Evolutionary conservation across 2,888 invertebrate species (phyloP), one percentile per base, ranked within the genome.

Genomic region (Dione juno): DNA sequence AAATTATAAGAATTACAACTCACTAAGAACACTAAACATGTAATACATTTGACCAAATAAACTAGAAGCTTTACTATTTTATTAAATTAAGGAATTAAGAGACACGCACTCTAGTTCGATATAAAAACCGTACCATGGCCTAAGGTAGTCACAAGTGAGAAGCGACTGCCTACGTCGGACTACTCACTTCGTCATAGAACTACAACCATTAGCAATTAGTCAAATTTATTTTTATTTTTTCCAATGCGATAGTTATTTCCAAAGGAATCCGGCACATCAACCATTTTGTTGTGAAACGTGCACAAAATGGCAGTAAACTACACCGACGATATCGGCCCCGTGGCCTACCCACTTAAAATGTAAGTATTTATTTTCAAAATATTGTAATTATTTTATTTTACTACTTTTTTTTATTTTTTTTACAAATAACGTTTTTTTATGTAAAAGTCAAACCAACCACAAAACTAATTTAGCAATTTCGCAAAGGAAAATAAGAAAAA

Each of bases 1-100:
- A 77, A 78, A 82, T 82, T 82, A 79, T 77, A 77, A 74, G 73
- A 74, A 77, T 72, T 78, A 75, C 75, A 79, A 86, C 83, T 87
- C 88, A 85, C 90, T 88, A 88, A 88, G 88, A 92, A 88, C 87
- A 79, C 77, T 78, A 80, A 86, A 78, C 84, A 79, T 78, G 77
- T 80, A 83, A 83, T 84, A 87, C 84, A 89, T 87, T 88, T 88
- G 87, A 88, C 88, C 85, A 87, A 90, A 88, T 89, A 79, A 80
- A 84, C 86, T 88, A 87, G 89, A 87, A 89, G 92, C 90, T 91
- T 90, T 89, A 89, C 84, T 83, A 81, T 90, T 89, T 92, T 92
- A 93, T 93, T 93, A 83, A 93, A 93, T 93, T 93, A 93, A 92
- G 88, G 88, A 89, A 92, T 93, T 93, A 93, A 85, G 85, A 68